A percentile compares a stretch with the other conserved stretches of the same genome.
Conservation (phyloP, 2,888 invertebrate species). For the Altica lythri region DNA sequence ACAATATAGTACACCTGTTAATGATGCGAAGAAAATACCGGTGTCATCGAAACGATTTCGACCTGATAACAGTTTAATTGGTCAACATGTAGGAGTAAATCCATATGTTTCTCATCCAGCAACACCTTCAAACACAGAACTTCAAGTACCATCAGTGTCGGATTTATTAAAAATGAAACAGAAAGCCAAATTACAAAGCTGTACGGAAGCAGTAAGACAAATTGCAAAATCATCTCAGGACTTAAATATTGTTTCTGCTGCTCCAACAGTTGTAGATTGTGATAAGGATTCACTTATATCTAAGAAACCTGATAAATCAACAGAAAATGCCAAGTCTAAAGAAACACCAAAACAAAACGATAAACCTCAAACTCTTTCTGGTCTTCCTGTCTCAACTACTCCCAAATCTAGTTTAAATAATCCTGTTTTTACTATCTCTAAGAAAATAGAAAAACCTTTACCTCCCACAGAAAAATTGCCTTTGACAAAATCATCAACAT, state of each 20-base stretch:
- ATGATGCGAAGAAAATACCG: constrained; percentile 79
- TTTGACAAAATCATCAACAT: neutral
- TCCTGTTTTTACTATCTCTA: constrained; percentile 45
- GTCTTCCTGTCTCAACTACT: constrained; percentile 62
- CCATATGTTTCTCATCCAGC: constrained; percentile 48
- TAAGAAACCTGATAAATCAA: neutral
- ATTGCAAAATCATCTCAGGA: constrained; percentile 63
- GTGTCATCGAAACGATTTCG: constrained; percentile 50
- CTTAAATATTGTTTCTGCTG: constrained; percentile 45
- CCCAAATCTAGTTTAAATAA: constrained; percentile 63
- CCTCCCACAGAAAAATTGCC: neutral
- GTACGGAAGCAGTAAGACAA: constrained; percentile 66
- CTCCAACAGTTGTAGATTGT: constrained; percentile 23
- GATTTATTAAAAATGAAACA: constrained; percentile 66
- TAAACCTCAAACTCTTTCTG: neutral
- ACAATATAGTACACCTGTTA: constrained; percentile 78
- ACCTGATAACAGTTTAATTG: constrained; percentile 41
- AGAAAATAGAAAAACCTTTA: constrained; percentile 10
- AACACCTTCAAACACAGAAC: constrained; percentile 54
- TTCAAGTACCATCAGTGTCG: constrained; percentile 67
- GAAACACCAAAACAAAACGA: neutral
- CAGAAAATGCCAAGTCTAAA: neutral
- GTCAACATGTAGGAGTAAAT: constrained; percentile 49
- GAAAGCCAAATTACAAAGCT: constrained; percentile 63
- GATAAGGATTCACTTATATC: neutral